A percentile compares a stretch with the other conserved stretches of the same genome.
These are phyloP conservation scores for Chrysomallon squamiferum DNA, from an alignment of 1,140 invertebrate species.

Conservation along the genomic window DNA sequence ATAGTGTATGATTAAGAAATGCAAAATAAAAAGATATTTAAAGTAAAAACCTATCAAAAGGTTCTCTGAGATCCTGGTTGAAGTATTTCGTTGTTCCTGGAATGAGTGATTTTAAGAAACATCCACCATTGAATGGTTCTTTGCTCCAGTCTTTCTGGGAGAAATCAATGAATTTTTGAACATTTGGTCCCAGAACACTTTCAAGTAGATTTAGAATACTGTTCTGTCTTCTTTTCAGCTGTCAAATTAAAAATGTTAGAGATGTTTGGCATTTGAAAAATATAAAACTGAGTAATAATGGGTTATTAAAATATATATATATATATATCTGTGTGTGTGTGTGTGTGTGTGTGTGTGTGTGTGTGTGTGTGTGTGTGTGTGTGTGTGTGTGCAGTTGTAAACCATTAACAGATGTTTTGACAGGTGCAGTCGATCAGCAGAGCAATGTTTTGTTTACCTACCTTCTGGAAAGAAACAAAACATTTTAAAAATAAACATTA, in stretches of 20 bases:
- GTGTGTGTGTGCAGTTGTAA: too few relatives aligned
- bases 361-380: neutral
- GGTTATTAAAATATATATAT: too few relatives aligned
- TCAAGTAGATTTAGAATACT: slow-evolving; percentile 56
- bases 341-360: neutral
- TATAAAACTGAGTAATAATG: neutral
- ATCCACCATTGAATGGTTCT: slow-evolving; percentile 55
- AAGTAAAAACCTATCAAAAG: slow-evolving; percentile 39
- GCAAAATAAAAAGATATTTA: too few relatives aligned
- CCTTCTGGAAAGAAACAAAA: too few relatives aligned
- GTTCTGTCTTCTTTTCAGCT: slow-evolving; percentile 26
- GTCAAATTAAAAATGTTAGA: neutral
- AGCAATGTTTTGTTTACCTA: too few relatives aligned
- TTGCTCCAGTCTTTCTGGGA: slow-evolving; percentile 54
- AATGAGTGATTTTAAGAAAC: slow-evolving; percentile 48
- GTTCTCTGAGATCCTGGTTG: slow-evolving; percentile 35
- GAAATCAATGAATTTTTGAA: slow-evolving; percentile 45
- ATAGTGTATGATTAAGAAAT: too few relatives aligned
- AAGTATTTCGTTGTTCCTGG: slow-evolving; percentile 46
- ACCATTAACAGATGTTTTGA: too few relatives aligned
- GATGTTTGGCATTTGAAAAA: neutral
- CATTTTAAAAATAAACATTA: too few relatives aligned
- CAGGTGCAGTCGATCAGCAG: too few relatives aligned
- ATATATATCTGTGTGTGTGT: neutral
- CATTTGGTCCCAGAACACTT: slow-evolving; percentile 45